Base-by-base conservation (phyloP, 2,888 invertebrate species). In the Drosophila atripex region DNA sequence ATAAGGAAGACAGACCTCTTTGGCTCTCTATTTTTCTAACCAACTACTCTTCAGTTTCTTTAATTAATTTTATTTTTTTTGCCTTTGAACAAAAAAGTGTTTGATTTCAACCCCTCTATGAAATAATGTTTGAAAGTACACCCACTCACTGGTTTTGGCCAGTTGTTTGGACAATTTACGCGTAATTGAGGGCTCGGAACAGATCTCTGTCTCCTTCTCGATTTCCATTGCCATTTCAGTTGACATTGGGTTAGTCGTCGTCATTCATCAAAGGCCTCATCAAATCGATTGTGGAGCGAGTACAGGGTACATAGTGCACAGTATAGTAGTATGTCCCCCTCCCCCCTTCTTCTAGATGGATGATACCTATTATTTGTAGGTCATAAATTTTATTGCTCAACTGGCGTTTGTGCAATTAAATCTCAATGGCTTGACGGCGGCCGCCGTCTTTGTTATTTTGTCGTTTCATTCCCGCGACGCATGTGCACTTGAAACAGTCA, bases 331-430 rank as follows among this genome's bases (percentile, higher is more conserved):
- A 18, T 18, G 21, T n/a, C 7, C 30, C 30, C 39, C 50, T n/a
- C 51, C 54, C 51, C n/a, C n/a, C n/a, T n/a, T 55, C 60, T 49
- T 30, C 46, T 77, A 75, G 76, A 76, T 76, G 54, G 78, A 84
- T 76, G 79, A 85, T 87, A 80, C 78, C 88, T 85, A 90, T 90
- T 90, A 90, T 90, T 90, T 90, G 90, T 90, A 90, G 89, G 90
- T 85, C 90, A 90, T 90, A 90, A 90, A 90, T 90, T 90, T 90
- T 90, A 90, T 90, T 90, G 88, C 90, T 87, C 78, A 86, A 87
- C 89, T 89, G 89, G 82, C 88, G 90, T 78, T 88, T 75, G 69
- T 80, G 89, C 89, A 90, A 90, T 90, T 90, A 90, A 89, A 89
- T 89, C 85, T 88, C 77, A 88, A 88, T 88, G 89, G 86, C 61